phyloP scores from a whole-genome alignment of 2,888 invertebrate species.

The Euproctis similis region DNA sequence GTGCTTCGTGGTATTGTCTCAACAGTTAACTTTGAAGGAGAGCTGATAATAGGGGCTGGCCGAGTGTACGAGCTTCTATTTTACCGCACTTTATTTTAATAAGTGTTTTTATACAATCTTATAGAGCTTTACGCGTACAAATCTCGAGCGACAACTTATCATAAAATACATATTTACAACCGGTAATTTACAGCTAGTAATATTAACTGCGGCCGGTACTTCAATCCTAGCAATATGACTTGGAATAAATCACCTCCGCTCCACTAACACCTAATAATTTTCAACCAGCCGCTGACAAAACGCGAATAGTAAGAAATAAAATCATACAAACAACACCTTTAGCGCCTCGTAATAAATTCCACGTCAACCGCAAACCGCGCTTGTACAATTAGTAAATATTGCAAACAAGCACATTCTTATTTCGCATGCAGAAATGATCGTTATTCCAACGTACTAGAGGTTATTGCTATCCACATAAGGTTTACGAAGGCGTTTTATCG shows the following conservation, averaged over 20 bases:
- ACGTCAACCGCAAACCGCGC: slow-evolving; percentile 6
- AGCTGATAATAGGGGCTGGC: no score
- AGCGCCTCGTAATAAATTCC: slow-evolving; percentile 1
- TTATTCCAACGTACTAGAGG: slow-evolving; percentile 6
- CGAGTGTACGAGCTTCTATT: no score
- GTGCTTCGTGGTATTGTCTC: no score
- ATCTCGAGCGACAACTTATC: no score
- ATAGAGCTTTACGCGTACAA: no score
- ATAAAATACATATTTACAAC: no score
- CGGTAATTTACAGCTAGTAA: no score
- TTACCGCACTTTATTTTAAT: no score
- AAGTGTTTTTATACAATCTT: no score
- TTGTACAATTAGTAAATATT: slow-evolving; percentile 12
- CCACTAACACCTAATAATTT: slow-evolving; percentile 26
- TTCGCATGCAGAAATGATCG: slow-evolving; percentile 9
- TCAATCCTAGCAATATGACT: slow-evolving; percentile 32
- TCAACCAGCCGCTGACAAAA: slow-evolving; percentile 22
- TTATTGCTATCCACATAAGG: slow-evolving; percentile 5
- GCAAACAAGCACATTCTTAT: slow-evolving; percentile 10
- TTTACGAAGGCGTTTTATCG: slow-evolving; percentile 24
- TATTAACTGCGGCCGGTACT: slow-evolving; percentile 14
- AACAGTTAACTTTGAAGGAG: no score
- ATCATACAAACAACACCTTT: slow-evolving; percentile 10
- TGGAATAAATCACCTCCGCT: slow-evolving; percentile 29
- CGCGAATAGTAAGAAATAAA: slow-evolving; percentile 6